Base-by-base conservation (phyloP, 2,888 invertebrate species). In the Apamea sordens region DNA sequence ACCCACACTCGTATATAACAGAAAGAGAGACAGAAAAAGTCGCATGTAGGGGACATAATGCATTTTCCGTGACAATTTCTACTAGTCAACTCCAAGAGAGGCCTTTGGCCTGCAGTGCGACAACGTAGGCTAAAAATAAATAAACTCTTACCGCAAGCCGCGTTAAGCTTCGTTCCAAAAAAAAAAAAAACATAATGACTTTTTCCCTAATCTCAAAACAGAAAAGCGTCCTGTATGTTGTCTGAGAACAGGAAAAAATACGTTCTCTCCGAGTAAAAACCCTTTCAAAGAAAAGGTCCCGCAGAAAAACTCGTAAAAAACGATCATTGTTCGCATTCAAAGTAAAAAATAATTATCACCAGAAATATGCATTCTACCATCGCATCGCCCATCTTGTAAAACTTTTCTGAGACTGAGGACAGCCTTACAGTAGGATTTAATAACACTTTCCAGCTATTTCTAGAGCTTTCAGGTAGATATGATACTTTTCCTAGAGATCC, bases 291-390 rank as follows among this genome's bases (percentile, higher is more conserved):
- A 67, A 56, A 73, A 64, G 10, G 18, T 1, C 18, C 6, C 2
- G 11, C 10, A n/a, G 7, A n/a, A 47, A 73, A 65, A n/a, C 15
- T 24, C n/a, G n/a, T n/a, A n/a, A n/a, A n/a, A n/a, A 15, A 18
- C 50, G 50, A 18, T 6, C n/a, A 13, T 47, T 44, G 8, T 13
- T 73, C 8, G 13, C 68, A 36, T 41, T 50, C 15, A n/a, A 53
- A 53, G 50, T 41, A 69, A 70, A 41, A 53, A 5, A 15, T 5
- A 24, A 15, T 13, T 47, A 32, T 32, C 47, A 15, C 6, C 6
- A 73, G 47, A 73, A 73, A 73, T 76, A 76, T 36, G 36, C 21
- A 73, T 32, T 63, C 15, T 4, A 47, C 6, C n/a, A 36, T 61
- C 5, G 28, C n/a, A 36, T 61, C 5, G 28, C 15, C 1, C 44